Evolutionary conservation across 2,797 vertebrate species (phyloP).

Genomic region (Premnoplex brunnescens): DNA sequence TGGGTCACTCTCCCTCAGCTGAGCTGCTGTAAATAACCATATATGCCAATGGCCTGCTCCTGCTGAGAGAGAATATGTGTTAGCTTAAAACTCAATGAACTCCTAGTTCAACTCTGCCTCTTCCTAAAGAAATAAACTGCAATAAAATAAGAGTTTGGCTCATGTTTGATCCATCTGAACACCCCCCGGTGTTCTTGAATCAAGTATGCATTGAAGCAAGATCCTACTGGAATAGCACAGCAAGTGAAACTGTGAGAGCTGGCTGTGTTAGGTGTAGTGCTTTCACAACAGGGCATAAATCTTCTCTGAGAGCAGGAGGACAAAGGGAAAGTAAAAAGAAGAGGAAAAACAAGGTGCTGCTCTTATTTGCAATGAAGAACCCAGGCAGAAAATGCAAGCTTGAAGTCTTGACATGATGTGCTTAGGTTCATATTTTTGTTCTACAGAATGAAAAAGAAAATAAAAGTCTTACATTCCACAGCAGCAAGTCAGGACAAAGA

Average conservation of each 20-base stretch:
- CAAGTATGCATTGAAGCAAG: constrained; percentile 53
- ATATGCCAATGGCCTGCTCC: constrained; percentile 20
- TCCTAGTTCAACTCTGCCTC: constrained; percentile 15
- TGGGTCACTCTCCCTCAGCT: constrained; percentile 47
- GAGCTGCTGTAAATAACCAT: constrained; percentile 63
- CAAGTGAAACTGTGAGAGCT: constrained; percentile 46
- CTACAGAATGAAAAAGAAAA: background rate
- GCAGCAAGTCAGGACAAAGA: constrained; percentile 55
- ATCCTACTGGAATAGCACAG: constrained; percentile 50
- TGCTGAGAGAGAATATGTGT: constrained; percentile 62
- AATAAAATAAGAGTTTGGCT: constrained; percentile 50
- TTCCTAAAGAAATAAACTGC: constrained; percentile 52
- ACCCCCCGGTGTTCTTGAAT: constrained; percentile 44
- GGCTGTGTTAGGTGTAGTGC: constrained; percentile 3
- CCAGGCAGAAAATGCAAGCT: constrained; percentile 4
- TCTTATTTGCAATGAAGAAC: background rate
- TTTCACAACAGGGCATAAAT: constrained; percentile 59
- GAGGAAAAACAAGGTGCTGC: background rate
- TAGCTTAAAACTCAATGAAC: constrained; percentile 64
- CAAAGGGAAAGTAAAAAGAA: background rate
- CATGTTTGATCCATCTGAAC: constrained; percentile 55
- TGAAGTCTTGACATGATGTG: constrained; percentile 3
- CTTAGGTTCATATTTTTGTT: constrained; percentile 36
- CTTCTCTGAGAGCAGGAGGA: background rate
- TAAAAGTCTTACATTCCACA: constrained; percentile 31